phyloP scores from a whole-genome alignment of 2,113 vertebrate genomes.

The Brienomyrus longianalis region DNA sequence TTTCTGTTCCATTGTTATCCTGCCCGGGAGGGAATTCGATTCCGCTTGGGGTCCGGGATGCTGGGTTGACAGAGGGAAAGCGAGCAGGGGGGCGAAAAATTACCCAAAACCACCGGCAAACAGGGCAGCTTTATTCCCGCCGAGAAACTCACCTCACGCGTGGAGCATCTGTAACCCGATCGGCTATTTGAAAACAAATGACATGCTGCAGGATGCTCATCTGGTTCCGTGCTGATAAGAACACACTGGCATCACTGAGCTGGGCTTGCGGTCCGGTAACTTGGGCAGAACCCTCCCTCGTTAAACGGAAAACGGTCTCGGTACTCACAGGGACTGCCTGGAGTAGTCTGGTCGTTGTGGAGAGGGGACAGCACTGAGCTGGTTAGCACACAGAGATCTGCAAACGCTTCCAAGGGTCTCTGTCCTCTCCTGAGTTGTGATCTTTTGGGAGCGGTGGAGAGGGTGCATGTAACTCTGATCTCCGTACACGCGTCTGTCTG shows the following conservation, averaged over 20 bases:
- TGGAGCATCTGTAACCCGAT: slow-evolving; percentile 4
- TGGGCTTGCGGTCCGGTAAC: not conserved
- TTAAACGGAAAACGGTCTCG: not conserved
- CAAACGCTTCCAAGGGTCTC: too few relatives aligned
- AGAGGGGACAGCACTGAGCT: not conserved
- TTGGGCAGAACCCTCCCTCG: not conserved
- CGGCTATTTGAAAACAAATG: slow-evolving; percentile 24
- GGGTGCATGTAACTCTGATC: not conserved
- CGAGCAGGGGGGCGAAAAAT: not conserved
- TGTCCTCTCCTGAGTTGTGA: not conserved
- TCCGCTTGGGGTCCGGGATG: not conserved
- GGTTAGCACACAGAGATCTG: not conserved
- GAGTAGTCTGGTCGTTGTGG: not conserved
- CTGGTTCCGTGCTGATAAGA: not conserved
- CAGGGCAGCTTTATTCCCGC: not conserved
- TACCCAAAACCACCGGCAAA: not conserved
- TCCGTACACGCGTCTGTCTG: not conserved
- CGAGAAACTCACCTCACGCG: not conserved
- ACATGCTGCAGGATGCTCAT: not conserved
- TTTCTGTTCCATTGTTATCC: not conserved
- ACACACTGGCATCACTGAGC: not conserved
- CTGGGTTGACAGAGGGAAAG: not conserved
- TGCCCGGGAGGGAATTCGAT: not conserved
- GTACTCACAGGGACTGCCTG: not conserved
- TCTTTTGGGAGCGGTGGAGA: not conserved